These are phyloP conservation scores for Tapirus indicus DNA, from an alignment of 2,797 vertebrate genomes.

Conservation along the genomic window DNA sequence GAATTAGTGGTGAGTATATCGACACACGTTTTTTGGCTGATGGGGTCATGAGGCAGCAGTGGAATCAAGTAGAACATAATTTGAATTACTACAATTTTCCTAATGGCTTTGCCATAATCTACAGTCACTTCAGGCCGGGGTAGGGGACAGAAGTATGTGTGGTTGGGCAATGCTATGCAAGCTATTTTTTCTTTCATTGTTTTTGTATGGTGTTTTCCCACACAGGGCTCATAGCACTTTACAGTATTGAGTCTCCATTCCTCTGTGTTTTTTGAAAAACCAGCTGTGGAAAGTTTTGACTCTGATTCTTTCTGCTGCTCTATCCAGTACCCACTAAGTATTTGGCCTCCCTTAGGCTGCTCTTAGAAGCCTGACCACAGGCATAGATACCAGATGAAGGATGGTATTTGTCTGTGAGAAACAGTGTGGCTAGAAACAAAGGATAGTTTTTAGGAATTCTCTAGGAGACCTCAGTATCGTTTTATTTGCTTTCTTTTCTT, in stretches of 20 bases:
- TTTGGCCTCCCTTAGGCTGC: background rate
- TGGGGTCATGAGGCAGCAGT: background rate
- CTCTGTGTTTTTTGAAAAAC: background rate
- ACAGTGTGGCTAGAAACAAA: conserved; percentile 7
- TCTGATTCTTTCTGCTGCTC: conserved; percentile 23
- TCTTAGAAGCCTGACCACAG: conserved; percentile 4
- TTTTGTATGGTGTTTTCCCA: conserved; percentile 39
- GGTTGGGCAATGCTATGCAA: background rate
- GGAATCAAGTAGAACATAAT: background rate
- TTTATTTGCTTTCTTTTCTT: conserved; percentile 51
- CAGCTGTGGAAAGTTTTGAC: conserved; percentile 26
- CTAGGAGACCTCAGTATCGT: background rate
- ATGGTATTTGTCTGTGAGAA: conserved; percentile 21
- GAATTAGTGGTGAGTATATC: background rate
- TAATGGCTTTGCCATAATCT: background rate
- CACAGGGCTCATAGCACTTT: background rate
- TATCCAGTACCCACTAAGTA: background rate
- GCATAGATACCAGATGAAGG: conserved; percentile 20
- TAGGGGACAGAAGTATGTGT: background rate
- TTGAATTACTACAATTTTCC: conserved; percentile 12
- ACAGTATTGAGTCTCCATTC: background rate
- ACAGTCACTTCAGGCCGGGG: background rate
- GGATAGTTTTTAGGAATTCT: background rate
- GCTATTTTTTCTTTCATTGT: conserved; percentile 21
- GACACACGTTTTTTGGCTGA: background rate